A percentile compares a stretch with the other conserved stretches of the same genome.
Conservation (phyloP, 2,113 vertebrate species). For the Melanostigma gelatinosum region DNA sequence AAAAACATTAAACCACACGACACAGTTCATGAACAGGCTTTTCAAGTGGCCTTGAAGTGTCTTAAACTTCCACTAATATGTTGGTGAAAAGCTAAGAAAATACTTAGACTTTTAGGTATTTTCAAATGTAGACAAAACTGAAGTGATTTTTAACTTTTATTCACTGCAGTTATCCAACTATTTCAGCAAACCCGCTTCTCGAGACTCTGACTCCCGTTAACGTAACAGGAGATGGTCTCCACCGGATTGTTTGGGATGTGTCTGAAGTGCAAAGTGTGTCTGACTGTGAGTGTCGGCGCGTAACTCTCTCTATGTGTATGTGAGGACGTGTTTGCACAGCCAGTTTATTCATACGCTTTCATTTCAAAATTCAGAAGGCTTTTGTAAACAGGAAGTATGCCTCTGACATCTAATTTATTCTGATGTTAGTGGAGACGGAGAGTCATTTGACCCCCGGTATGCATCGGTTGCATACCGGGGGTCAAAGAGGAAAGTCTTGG, state of each 20-base stretch:
- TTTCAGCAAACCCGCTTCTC: not conserved
- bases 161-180: not conserved
- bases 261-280: not conserved
- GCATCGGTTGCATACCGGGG: conserved; percentile 36
- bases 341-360: conserved; percentile 27
- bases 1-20: not conserved
- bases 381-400: conserved; percentile 60
- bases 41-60: not conserved
- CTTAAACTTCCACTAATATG: not conserved
- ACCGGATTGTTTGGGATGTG: not conserved
- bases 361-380: conserved; percentile 27
- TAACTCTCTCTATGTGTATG: not conserved
- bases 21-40: not conserved
- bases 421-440: conserved; percentile 30
- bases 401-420: conserved; percentile 45
- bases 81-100: not conserved
- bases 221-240: not conserved
- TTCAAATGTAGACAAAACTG: not conserved
- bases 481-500: conserved; percentile 19
- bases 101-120: not conserved
- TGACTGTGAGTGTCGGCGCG: not conserved
- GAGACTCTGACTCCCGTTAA: not conserved
- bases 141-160: not conserved
- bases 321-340: not conserved
- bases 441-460: conserved; percentile 34